Base-by-base conservation (phyloP, 2,888 invertebrate genomes). In the Nomada goodeniana region DNA sequence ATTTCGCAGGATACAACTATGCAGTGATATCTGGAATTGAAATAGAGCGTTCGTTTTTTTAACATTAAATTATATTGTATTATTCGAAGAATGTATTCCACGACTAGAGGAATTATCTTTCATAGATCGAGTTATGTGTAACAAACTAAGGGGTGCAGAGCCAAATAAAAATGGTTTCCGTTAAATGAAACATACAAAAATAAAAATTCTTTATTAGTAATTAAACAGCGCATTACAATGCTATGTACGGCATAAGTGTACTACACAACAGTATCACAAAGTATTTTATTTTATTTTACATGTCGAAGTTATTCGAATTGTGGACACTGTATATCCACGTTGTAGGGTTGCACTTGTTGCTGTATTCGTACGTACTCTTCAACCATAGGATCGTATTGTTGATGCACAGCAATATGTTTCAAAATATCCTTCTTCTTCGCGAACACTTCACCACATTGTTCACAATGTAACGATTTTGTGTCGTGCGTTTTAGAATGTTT, bases 401-500 rank as follows among this genome's bases (percentile, higher is more conserved):
- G 81, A 23, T 88, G 88, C 18, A 57, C 10, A 9, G 29, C 64
- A 9, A 75, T 29, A 42, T 89, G 90, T 36, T 89, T 88, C 36
- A 82, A 26, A 13, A 89, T 82, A 55, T 89, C 87, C 65, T 79
- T 87, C 61, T 88, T 88, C 1, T 53, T 83, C 18, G 69, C 23
- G 36, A 90, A 88, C 13, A 67, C 76, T 61, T 88, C 80, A 29
- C 86, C 60, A 59, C 89, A 89, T 23, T 86, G 80, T 29, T 87
- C 88, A 69, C 89, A 86, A 3, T 76, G 78, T 9, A 88, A 67
- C 9, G 64, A 69, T 80, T 86, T 82, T 9, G 55, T 20, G 15
- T 71, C 53, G 36, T 92, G 93, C 1, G 88, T 91, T 63, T 86
- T 91, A n/a, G 86, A 83, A 63, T 93, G 93, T 36, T 92, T 93